Evolutionary conservation across 2,888 invertebrate genomes (phyloP), one percentile per base, ranked within the genome.

Genomic region (Monochamus alternatus): DNA sequence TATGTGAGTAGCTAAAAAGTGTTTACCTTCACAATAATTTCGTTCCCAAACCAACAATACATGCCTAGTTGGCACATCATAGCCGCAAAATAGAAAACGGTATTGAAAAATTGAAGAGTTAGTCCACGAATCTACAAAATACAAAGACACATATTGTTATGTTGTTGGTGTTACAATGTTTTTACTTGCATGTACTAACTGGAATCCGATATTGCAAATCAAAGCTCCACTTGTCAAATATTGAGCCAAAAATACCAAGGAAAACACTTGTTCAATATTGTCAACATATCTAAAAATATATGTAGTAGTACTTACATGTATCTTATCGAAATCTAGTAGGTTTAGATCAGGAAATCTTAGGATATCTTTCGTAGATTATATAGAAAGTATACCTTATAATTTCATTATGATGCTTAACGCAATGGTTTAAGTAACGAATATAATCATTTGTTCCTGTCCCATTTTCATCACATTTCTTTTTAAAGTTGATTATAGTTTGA

Each of bases 21-120:
- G 38, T n/a, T 68, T 78, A 84, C 85, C 75, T 83, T 81, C 44
- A 82, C 12, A 62, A 82, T 83, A 58, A 86, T 77, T 76, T 83
- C 82, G 70, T 86, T 85, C 47, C 85, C 84, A 75, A 79, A 84
- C 82, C 83, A 84, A 69, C 84, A 85, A 75, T 84, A 85, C 65
- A 84, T 77, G 7, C 80, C 80, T 7, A 85, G 75, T 75, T 86
- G 84, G 51, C 77, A 77, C 77, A 85, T 76, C 83, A 85, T 82
- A 3, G 85, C 81, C 2, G 71, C 22, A 60, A 85, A 80, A 74
- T 81, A 86, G 14, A 80, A 73, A 7, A 78, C 67, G 70, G 84
- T 77, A 55, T 79, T 76, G 22, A 78, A 51, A 43, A 83, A 82
- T 75, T 83, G 81, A 7, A 82, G 47, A 59, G 75, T 79, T 14